Base-by-base conservation (phyloP, 2,113 vertebrate species). In the Nettapus auritus region DNA sequence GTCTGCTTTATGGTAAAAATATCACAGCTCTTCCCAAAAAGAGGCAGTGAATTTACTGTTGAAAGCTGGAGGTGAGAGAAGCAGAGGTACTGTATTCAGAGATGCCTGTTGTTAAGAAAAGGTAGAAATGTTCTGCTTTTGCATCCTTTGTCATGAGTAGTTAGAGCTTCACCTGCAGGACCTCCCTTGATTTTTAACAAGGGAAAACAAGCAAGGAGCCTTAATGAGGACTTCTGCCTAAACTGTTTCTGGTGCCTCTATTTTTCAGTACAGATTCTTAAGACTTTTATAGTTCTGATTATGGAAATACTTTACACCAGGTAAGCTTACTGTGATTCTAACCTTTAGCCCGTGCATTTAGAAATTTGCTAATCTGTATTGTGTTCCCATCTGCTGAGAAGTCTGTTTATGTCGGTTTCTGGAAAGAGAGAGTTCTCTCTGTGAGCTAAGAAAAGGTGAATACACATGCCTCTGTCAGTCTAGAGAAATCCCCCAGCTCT, bases 361-460 rank as follows among this genome's bases (percentile, higher is more conserved):
- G 66, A 56, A 89, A 88, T 34, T 8, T 83, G 74, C n/a, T 81
- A 71, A 84, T 88, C 77, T 91, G 46, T 33, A 4, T 8, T 21
- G 22, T 26, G 6, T n/a, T 46, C 46, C 19, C 2, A 0, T 9
- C 56, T 82, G 34, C 74, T 91, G 89, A 71, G 11, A 90, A 71
- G 67, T 26, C 91, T 95, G 62, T 91, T 96, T 93, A 67, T 96
- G 69, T 80, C 23, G 9, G 48, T 52, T 96, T 89, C 68, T 93
- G 94, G 96, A 91, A 20, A 59, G 76, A 88, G 31, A 89, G 88
- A 55, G 89, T 22, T 90, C 75, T 95, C 60, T 88, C 92, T 77
- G 77, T 55, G 60, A 71, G 76, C 81, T 80, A 73, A 86, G 71
- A 40, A 28, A 7, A 88, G 57, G 74, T 23, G 87, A 75, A 36